Conservation (phyloP, 2,888 invertebrate species). For the Ischnus inquisitorius region DNA sequence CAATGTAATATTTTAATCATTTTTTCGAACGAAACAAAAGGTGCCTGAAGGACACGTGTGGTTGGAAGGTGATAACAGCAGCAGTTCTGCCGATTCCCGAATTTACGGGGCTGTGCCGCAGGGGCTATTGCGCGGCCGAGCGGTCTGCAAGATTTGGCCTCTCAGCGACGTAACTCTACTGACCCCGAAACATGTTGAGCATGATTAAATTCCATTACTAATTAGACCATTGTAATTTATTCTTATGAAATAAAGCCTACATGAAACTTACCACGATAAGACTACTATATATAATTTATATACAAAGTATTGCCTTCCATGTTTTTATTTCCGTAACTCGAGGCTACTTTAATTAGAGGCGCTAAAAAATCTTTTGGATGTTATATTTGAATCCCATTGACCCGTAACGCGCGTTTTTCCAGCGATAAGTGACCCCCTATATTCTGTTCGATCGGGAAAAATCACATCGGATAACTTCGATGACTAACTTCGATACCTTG, state of each 20-base stretch:
- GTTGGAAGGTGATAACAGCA: slow-evolving; percentile 96
- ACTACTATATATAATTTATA: neutral
- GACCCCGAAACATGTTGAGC: slow-evolving; percentile 62
- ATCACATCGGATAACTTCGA: too few relatives aligned
- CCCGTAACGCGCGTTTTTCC: neutral
- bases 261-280: too few relatives aligned
- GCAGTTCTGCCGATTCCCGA: slow-evolving; percentile 95
- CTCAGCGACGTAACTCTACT: slow-evolving; percentile 83
- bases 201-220: slow-evolving; percentile 36
- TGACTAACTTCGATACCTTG: too few relatives aligned
- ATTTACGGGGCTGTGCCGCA: slow-evolving; percentile 95
- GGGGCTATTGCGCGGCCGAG: slow-evolving; percentile 93
- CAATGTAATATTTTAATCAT: neutral
- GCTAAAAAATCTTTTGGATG: too few relatives aligned
- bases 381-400: neutral
- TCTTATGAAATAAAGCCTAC: slow-evolving; percentile 23
- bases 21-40: slow-evolving; percentile 61
- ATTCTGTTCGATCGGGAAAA: too few relatives aligned
- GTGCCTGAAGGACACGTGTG: slow-evolving; percentile 95
- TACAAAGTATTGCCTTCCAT: neutral
- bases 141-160: slow-evolving; percentile 94
- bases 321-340: neutral
- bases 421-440: too few relatives aligned
- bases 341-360: neutral
- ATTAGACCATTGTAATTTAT: slow-evolving; percentile 18